Evolutionary conservation across 2,888 invertebrate species (phyloP).

Genomic region (Pachliopta kotzebuea): DNA sequence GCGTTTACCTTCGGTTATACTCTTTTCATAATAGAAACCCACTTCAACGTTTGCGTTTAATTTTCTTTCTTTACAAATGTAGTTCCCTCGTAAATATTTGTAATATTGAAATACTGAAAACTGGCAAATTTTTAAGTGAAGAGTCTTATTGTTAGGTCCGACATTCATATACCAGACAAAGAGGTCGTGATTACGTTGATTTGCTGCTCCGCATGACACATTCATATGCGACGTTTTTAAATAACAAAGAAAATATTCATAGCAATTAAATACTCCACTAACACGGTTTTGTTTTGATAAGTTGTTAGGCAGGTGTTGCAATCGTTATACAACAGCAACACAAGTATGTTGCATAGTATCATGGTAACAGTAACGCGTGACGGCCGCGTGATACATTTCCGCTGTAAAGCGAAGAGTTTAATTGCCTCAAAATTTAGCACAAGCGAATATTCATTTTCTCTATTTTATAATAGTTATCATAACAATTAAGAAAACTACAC

Average conservation of each 20-base stretch:
- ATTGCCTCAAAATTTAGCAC: too few relatives aligned
- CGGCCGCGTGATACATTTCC: neutral
- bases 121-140: neutral
- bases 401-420: neutral
- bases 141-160: neutral
- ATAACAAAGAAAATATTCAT: constrained; percentile 4
- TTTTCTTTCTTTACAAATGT: neutral
- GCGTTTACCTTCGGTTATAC: neutral
- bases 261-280: constrained; percentile 11
- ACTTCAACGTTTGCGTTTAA: neutral
- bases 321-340: constrained; percentile 1
- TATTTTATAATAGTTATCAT: too few relatives aligned
- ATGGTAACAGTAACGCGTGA: neutral
- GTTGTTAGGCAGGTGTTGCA: constrained; percentile 7
- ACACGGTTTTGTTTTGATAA: constrained; percentile 18
- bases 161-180: neutral
- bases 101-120: too few relatives aligned
- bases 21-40: neutral
- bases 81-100: too few relatives aligned
- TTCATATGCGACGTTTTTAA: neutral
- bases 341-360: neutral
- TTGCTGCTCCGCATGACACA: neutral
- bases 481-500: too few relatives aligned
- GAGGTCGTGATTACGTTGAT: neutral
- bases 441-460: too few relatives aligned